Evolutionary conservation across 2,113 vertebrate species (phyloP), one percentile per base, ranked within the genome.

Genomic region (Phaetusa simplex): DNA sequence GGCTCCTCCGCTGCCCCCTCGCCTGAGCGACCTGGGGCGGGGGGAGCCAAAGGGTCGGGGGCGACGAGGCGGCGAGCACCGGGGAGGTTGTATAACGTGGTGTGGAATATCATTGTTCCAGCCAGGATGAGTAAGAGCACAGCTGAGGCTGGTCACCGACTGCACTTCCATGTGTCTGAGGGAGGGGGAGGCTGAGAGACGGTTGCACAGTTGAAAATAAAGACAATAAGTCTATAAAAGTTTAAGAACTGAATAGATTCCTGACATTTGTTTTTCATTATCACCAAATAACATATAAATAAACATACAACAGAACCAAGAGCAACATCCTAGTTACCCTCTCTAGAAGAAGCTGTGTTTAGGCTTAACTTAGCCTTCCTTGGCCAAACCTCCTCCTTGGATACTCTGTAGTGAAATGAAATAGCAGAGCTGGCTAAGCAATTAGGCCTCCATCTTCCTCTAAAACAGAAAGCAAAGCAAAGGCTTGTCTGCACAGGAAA

Each of bases 151-250:
- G 95, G 91, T 80, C 95, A 94, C 90, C 22, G 69, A 47, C 82
- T 64, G 94, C 93, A 88, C 95, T 88, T 58, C 92, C 95, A 34
- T 19, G 70, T 56, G 86, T 23, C 93, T 5, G 62, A 92, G 95
- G 91, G 95, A 93, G 95, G 76, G 87, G 73, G 82, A 87, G 90
- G 95, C 95, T 90, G 61, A 38, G 90, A 20, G 67, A 26, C 62
- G 27, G 94, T 66, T 74, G 96, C 94, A 77, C 79, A 59, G 90
- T 76, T 55, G 79, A 97, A 86, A 93, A 91, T 78, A 72, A 56
- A 96, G 97, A 97, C 97, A 96, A 97, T 97, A 61, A 96, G 90
- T 72, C 94, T 95, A 95, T 95, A 96, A 97, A 96, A 97, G 93
- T 91, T 94, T 65, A 94, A 94, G 95, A 82, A 95, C 94, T 97